Base-by-base conservation (phyloP, 2,797 vertebrate genomes). In the Chaetodon trifasciatus region DNA sequence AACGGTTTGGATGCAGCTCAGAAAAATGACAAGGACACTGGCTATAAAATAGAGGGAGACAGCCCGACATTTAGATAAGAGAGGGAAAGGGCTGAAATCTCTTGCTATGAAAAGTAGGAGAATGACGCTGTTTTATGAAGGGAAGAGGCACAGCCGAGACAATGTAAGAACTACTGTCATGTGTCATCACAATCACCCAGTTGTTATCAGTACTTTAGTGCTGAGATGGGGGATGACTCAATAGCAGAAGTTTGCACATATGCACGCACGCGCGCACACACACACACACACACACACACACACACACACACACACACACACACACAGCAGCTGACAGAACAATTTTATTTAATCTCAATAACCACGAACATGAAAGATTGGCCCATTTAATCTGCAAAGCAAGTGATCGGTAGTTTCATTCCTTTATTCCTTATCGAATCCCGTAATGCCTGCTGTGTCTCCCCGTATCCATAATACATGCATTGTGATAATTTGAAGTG, bases 401-500 rank as follows among this genome's bases (percentile, higher is more conserved):
- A 55, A 86, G 76, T 55, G 82, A 90, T 91, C 40, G 61, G 77
- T 79, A 83, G 87, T 86, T 85, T 83, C 56, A 64, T 72, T 81
- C 62, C 79, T 79, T 76, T 83, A 75, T 72, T 77, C 70, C 75
- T 88, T 85, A 90, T 88, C 85, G 70, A 85, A 87, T 81, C 71
- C 82, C 32, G 15, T 74, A 65, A 76, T 21, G 78, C 72, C 67
- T 47, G 73, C 74, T 58, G 61, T 84, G 84, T 82, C 79, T 79
- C 66, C 55, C 63, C 47, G 2, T 85, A 90, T 94, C 78, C 87
- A 85, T 89, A 79, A 93, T 85, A 62, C 84, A 91, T 87, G 85
- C 78, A 73, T 87, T 88, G 83, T 89, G 86, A 93, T 94, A 63
- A 93, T 92, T 91, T 90, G 79, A 92, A 91, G 85, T 86, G 81